Percentiles rank a stretch among this genome's conserved stretches.
phyloP scores from a whole-genome alignment of 2,888 invertebrate species.

The Barypeithes pellucidus region DNA sequence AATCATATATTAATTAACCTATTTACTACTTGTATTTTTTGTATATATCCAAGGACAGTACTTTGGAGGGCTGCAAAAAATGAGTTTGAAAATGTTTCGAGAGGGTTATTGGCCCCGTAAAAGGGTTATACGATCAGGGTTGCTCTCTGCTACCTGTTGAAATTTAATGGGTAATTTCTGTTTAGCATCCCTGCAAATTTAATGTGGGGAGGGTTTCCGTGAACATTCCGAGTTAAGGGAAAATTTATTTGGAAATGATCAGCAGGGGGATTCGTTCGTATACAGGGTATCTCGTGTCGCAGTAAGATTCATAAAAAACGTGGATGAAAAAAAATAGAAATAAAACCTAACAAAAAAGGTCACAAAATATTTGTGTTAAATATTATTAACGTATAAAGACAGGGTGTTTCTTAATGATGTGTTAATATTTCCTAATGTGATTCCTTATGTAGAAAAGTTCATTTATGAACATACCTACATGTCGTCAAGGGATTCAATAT shows the following conservation, averaged over 20 bases:
- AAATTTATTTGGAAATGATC: not conserved
- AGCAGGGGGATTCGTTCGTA: not conserved
- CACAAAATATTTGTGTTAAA: too few relatives aligned
- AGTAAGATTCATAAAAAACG: too few relatives aligned
- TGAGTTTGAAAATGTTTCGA: not conserved
- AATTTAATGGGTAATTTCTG: conserved; percentile 11
- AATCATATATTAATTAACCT: conserved; percentile 17
- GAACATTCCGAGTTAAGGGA: not conserved
- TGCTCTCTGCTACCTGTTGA: conserved; percentile 47
- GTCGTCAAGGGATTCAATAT: too few relatives aligned
- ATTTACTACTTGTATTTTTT: not conserved
- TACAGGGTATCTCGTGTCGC: not conserved
- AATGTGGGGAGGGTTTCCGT: not conserved
- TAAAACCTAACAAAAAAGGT: too few relatives aligned
- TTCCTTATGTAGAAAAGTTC: too few relatives aligned
- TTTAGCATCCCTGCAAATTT: not conserved
- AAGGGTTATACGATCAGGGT: conserved; percentile 31
- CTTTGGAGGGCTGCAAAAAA: not conserved
- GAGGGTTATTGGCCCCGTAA: conserved; percentile 31
- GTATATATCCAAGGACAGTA: not conserved
- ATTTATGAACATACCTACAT: too few relatives aligned
- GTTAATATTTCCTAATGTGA: too few relatives aligned
- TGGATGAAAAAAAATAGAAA: too few relatives aligned
- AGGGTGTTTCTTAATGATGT: too few relatives aligned
- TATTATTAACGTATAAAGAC: too few relatives aligned